These are phyloP conservation scores for Herpailurus yagouaroundi DNA, from an alignment of 2,113 vertebrate species.

Conservation along the genomic window DNA sequence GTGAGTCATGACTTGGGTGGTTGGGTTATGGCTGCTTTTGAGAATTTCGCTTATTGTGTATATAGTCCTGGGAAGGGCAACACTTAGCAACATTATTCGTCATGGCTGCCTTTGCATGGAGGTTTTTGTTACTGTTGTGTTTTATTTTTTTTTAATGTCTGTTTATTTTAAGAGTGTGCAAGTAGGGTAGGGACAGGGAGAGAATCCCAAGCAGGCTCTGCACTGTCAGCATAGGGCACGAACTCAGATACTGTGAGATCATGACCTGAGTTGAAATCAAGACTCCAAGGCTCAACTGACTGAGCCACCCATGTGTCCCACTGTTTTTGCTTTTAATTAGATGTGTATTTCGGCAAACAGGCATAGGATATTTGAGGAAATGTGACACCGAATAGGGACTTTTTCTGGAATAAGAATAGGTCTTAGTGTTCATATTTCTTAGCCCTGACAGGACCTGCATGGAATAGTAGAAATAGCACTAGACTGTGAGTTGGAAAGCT, in stretches of 20 bases:
- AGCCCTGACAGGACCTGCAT: not conserved
- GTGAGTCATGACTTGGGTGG: not conserved
- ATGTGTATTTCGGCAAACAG: not conserved
- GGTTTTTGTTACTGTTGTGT: not conserved
- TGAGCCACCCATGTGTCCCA: too few species aligned
- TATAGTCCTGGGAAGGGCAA: not conserved
- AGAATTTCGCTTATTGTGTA: not conserved
- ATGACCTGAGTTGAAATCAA: too few species aligned
- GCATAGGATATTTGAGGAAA: not conserved
- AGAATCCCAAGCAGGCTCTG: too few species aligned
- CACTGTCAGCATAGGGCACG: too few species aligned
- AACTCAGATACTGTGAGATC: too few species aligned
- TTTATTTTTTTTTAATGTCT: too few species aligned
- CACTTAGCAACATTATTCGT: not conserved
- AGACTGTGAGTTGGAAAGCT: not conserved
- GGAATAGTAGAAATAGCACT: not conserved
- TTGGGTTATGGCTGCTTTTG: not conserved
- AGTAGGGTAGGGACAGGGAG: too few species aligned
- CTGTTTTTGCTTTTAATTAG: conserved; percentile 35
- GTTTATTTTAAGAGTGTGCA: too few species aligned
- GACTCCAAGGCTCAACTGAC: too few species aligned
- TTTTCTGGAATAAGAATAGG: not conserved
- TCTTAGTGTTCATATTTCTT: not conserved
- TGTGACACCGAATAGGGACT: not conserved
- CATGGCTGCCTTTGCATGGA: not conserved